Conservation (phyloP, 2,888 invertebrate species). For the Macrosiphum euphorbiae region DNA sequence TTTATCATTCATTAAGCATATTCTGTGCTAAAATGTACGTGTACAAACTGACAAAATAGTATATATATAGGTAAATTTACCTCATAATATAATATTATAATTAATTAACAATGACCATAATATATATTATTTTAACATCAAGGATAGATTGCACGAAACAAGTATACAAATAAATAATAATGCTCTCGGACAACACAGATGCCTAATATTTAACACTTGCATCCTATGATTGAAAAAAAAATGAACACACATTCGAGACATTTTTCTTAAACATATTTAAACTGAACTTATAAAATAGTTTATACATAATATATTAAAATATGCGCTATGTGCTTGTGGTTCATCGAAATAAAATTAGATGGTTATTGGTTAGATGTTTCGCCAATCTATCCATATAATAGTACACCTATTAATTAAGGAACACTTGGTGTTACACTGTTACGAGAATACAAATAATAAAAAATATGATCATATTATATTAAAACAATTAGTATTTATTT, state of each 20-base stretch:
- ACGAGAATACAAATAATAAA: conserved; percentile 47
- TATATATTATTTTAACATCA: background rate
- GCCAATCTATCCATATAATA: conserved; percentile 46
- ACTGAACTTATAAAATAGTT: background rate
- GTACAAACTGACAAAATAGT: conserved; percentile 51
- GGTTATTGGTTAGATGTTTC: background rate
- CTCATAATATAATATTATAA: background rate
- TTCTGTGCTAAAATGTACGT: conserved; percentile 47
- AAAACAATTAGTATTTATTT: background rate
- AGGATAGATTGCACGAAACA: conserved; percentile 50
- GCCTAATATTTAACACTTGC: background rate
- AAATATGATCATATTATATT: conserved; percentile 23
- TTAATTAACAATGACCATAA: conserved; percentile 14
- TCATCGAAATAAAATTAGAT: background rate
- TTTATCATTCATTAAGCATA: conserved; percentile 55
- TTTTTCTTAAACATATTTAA: background rate
- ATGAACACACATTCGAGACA: background rate
- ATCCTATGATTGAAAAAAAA: background rate
- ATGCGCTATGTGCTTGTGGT: background rate
- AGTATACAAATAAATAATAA: background rate
- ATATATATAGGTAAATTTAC: conserved; percentile 23
- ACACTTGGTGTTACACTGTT: conserved; percentile 45
- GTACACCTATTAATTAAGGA: conserved; percentile 46
- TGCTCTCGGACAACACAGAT: background rate
- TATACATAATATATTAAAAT: background rate